Conservation (phyloP, 2,113 vertebrate species). For the Pelecanoides urinatrix region DNA sequence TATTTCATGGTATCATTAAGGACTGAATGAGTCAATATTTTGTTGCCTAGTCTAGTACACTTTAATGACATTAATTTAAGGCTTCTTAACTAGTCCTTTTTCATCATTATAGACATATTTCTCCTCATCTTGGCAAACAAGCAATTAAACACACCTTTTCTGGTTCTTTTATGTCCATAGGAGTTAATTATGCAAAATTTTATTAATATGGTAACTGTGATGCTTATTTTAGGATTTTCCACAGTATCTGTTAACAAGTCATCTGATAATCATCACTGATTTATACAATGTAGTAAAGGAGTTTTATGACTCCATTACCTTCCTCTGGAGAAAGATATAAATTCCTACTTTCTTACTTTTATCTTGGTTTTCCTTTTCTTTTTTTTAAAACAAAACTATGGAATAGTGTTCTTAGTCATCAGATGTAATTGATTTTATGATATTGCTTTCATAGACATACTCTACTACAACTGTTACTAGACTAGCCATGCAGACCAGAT, state of each 20-base stretch:
- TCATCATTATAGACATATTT: background rate
- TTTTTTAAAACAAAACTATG: background rate
- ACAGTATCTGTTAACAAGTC: background rate
- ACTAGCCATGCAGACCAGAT: background rate
- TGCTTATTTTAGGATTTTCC: background rate
- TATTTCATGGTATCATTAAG: background rate
- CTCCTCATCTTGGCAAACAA: background rate
- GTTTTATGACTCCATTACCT: background rate
- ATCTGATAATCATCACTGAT: background rate
- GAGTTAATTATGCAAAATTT: background rate
- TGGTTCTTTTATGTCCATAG: background rate
- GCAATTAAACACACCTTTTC: background rate
- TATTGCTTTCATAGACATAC: background rate
- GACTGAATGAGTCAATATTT: background rate
- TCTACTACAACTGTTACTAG: background rate
- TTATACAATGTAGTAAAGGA: background rate
- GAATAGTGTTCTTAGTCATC: background rate
- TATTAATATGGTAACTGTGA: background rate
- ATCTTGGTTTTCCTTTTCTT: background rate
- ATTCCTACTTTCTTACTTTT: background rate
- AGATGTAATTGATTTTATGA: background rate
- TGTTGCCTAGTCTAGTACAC: background rate
- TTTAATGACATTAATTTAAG: background rate
- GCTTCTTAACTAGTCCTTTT: background rate
- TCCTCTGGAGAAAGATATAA: background rate